These are phyloP conservation scores for Perizoma flavofasciatum DNA, from an alignment of 2,888 invertebrate genomes.

Conservation along the genomic window DNA sequence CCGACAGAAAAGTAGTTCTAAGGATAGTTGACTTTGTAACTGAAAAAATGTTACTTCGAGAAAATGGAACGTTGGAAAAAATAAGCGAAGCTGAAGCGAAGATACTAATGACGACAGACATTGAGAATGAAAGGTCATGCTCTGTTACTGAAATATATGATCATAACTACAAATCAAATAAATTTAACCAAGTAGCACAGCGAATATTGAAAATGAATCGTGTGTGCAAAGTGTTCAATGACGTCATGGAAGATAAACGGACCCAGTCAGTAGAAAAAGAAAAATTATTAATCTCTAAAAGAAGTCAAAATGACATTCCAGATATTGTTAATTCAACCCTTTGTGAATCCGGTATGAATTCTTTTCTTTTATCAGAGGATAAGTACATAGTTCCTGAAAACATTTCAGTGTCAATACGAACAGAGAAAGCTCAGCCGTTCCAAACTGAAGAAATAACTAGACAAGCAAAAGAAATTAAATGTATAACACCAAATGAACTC, in stretches of 20 bases:
- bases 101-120: conserved; percentile 61
- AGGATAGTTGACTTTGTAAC: conserved; percentile 82
- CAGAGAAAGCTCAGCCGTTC: conserved; percentile 54
- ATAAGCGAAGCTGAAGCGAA: conserved; percentile 75
- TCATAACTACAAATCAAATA: conserved; percentile 35
- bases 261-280: conserved; percentile 31
- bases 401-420: conserved; percentile 66
- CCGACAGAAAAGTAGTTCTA: conserved; percentile 76
- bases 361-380: conserved; percentile 55
- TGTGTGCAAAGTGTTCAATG: conserved; percentile 63
- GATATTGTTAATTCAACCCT: conserved; percentile 78
- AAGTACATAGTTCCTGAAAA: conserved; percentile 71
- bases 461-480: conserved; percentile 23
- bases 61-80: conserved; percentile 78
- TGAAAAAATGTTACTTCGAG: conserved; percentile 81
- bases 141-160: conserved; percentile 38
- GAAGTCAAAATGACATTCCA: conserved; percentile 64
- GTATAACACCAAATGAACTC: conserved; percentile 23
- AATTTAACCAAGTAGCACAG: conserved; percentile 58
- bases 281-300: conserved; percentile 35
- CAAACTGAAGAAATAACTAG: conserved; percentile 32
- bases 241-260: conserved; percentile 47
- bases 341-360: conserved; percentile 54
- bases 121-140: conserved; percentile 39
- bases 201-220: conserved; percentile 64